Percentiles rank a stretch among this genome's conserved stretches.
These are phyloP conservation scores for Bergia sp. DNA, from an alignment of 92 coral and sea anemone species.

Conservation along the genomic window DNA sequence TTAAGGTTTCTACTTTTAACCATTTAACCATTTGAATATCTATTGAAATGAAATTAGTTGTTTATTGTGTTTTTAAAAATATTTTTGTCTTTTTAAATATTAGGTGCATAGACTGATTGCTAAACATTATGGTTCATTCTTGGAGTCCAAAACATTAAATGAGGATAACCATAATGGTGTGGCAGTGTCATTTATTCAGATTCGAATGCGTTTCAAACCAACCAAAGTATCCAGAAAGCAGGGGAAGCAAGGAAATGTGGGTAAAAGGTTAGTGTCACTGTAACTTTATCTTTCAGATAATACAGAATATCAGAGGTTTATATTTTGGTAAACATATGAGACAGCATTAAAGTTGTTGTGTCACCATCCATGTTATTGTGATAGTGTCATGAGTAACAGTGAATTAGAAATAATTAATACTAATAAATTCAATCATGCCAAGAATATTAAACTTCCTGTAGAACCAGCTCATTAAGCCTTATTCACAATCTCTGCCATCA, in stretches of 20 bases:
- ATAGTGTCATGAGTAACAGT: no score
- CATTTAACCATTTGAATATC: no score
- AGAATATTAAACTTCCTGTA: no score
- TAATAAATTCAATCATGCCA: no score
- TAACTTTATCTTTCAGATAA: not conserved
- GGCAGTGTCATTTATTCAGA: slow-evolving; percentile 52
- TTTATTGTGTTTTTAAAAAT: not conserved
- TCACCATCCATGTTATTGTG: no score
- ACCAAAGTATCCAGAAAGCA: slow-evolving; percentile 17
- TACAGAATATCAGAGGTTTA: not conserved
- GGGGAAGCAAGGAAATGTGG: not conserved
- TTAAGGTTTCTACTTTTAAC: no score
- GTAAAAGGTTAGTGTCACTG: slow-evolving; percentile 1
- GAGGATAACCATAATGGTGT: slow-evolving; percentile 12
- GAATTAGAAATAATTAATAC: no score
- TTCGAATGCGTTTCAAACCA: slow-evolving; percentile 63
- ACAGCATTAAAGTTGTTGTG: no score
- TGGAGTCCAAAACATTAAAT: slow-evolving; percentile 77
- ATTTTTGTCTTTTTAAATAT: not conserved
- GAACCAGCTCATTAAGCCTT: no score
- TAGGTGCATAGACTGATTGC: slow-evolving; percentile 82
- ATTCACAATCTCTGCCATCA: no score
- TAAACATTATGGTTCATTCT: slow-evolving; percentile 83
- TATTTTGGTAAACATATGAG: not conserved
- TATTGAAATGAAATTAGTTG: not conserved